Conservation (phyloP, 2,113 vertebrate species). For the Lepus americanus region DNA sequence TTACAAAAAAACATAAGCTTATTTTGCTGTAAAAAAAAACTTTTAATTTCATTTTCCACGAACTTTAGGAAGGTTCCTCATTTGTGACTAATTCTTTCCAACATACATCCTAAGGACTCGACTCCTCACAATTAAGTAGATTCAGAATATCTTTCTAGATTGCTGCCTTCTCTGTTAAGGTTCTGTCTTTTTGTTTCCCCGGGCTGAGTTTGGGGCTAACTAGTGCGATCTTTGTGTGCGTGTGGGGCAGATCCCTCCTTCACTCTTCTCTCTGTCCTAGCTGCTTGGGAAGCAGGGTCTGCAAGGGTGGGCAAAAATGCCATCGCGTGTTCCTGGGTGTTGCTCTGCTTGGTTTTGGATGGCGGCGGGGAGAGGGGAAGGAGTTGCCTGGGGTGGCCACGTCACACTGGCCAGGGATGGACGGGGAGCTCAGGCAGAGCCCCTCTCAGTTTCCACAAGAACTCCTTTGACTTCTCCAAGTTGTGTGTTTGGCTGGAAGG, state of each 20-base stretch:
- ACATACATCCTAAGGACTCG: not conserved
- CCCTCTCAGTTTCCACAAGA: not conserved
- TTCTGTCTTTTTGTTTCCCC: not conserved
- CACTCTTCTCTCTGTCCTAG: not conserved
- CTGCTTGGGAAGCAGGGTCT: not conserved
- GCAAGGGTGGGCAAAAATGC: not conserved
- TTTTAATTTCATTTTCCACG: too few species aligned
- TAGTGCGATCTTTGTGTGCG: not conserved
- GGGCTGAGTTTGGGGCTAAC: not conserved
- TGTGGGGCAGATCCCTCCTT: not conserved
- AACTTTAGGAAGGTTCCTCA: too few species aligned
- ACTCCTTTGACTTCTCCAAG: not conserved
- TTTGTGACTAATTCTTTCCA: not conserved
- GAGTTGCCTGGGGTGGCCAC: not conserved
- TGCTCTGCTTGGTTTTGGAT: conserved; percentile 31
- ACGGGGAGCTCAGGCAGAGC: not conserved
- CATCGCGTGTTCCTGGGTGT: not conserved
- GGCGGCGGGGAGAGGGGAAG: not conserved
- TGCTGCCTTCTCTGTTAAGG: not conserved
- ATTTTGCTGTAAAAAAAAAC: too few species aligned
- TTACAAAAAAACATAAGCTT: too few species aligned
- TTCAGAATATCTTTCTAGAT: conserved; percentile 2
- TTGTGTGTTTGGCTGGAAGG: not conserved
- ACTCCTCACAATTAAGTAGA: not conserved
- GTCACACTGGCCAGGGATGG: not conserved